Conservation (phyloP, 1,140 invertebrate genomes). For the Plutomurus gul region DNA sequence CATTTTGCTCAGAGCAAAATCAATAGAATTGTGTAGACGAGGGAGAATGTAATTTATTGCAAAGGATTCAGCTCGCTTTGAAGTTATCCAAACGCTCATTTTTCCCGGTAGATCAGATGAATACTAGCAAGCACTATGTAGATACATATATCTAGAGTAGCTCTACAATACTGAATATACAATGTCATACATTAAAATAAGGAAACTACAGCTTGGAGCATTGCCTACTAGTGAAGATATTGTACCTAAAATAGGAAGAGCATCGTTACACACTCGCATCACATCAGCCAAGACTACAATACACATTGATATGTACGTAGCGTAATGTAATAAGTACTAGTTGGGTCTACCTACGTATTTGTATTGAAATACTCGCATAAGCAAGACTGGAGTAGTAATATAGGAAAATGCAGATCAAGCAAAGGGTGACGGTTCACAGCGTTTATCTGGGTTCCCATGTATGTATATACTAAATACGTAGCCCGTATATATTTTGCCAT, state of each 20-base stretch:
- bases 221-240: not conserved
- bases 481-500: not conserved
- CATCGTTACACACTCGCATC: constrained; percentile 20
- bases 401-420: constrained; percentile 20
- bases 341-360: not conserved
- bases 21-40: constrained; percentile 40
- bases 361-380: no score
- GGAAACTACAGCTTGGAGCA: constrained; percentile 1
- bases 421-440: not conserved
- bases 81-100: constrained; percentile 52
- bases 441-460: not conserved
- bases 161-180: not conserved
- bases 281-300: constrained; percentile 17
- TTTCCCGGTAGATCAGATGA: constrained; percentile 47
- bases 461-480: not conserved
- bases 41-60: constrained; percentile 51
- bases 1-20: constrained; percentile 49
- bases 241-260: not conserved
- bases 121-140: not conserved
- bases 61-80: constrained; percentile 49
- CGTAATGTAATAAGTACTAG: constrained; percentile 27
- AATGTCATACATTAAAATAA: constrained; percentile 12
- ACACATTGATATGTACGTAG: constrained; percentile 7
- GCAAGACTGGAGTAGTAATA: no score
- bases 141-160: not conserved